Evolutionary conservation across 2,888 invertebrate genomes (phyloP).

Genomic region (Neria commutata): DNA sequence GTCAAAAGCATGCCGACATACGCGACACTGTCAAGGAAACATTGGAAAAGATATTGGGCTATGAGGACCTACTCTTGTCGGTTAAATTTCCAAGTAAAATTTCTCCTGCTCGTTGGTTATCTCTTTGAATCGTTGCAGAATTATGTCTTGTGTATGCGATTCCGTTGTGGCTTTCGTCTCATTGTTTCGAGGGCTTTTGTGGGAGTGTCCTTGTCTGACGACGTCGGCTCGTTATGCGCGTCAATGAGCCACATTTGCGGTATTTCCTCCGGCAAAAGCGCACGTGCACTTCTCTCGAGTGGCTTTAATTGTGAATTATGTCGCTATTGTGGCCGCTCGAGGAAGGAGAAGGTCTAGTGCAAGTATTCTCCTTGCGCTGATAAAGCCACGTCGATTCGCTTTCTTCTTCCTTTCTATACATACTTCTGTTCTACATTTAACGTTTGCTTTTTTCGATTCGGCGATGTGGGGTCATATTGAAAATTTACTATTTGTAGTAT

Average conservation of each 20-base stretch:
- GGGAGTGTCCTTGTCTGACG: slow-evolving; percentile 42
- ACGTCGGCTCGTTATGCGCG: slow-evolving; percentile 13
- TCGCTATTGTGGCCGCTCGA: slow-evolving; percentile 51
- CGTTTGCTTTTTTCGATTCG: too few relatives aligned
- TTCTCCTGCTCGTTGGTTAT: too few relatives aligned
- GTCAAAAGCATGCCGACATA: too few relatives aligned
- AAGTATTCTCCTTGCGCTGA: too few relatives aligned
- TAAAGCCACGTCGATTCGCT: too few relatives aligned
- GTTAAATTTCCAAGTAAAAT: too few relatives aligned
- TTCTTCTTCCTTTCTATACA: too few relatives aligned
- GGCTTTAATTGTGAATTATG: slow-evolving; percentile 61
- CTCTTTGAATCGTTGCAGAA: background rate
- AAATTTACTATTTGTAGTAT: slow-evolving; percentile 24
- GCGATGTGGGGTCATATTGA: too few relatives aligned
- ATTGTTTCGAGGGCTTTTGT: slow-evolving; percentile 24
- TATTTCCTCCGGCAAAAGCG: slow-evolving; percentile 37
- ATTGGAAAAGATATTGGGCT: too few relatives aligned
- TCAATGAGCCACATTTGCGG: slow-evolving; percentile 26
- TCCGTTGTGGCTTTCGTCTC: slow-evolving; percentile 8
- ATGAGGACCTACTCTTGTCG: too few relatives aligned
- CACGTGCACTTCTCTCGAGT: slow-evolving; percentile 43
- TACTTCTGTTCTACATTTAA: too few relatives aligned
- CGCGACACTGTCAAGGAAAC: too few relatives aligned
- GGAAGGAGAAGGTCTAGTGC: slow-evolving; percentile 22
- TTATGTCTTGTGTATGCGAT: background rate